Evolutionary conservation across 2,888 invertebrate species (phyloP).

Genomic region (Parnassius apollo): DNA sequence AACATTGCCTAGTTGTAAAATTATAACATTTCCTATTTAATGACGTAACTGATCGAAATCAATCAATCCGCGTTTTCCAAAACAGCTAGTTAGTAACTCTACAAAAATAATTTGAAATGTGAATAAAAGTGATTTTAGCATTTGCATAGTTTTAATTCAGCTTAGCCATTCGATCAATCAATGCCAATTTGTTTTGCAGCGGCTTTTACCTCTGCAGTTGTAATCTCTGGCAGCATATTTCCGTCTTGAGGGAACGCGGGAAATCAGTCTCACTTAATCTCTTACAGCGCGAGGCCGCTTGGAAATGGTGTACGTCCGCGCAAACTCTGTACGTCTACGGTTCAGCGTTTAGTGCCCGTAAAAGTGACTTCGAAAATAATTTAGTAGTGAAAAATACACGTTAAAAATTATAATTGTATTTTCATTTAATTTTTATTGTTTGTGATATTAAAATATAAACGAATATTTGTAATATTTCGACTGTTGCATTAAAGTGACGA

Average conservation of each 20-base stretch:
- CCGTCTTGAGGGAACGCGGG: conserved; percentile 15
- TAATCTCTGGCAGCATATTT: conserved; percentile 19
- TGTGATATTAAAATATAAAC: too few species aligned
- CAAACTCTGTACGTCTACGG: not conserved
- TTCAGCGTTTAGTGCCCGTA: not conserved
- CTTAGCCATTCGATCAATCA: conserved; percentile 17
- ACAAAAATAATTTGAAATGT: conserved; percentile 6
- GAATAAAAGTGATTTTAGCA: not conserved
- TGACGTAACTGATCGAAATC: conserved; percentile 3
- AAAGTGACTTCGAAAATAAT: conserved; percentile 3
- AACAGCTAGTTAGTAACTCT: not conserved
- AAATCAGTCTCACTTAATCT: conserved; percentile 20
- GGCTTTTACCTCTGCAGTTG: conserved; percentile 5
- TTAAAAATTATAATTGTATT: not conserved
- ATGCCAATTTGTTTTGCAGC: conserved; percentile 15
- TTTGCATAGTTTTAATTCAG: conserved; percentile 14
- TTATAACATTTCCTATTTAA: not conserved
- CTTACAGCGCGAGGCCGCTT: conserved; percentile 4
- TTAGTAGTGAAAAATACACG: conserved; percentile 2
- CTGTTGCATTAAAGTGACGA: too few species aligned
- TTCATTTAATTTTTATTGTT: not conserved
- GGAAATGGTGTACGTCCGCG: not conserved
- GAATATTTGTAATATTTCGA: too few species aligned
- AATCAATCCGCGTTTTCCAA: conserved; percentile 4
- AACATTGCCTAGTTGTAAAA: not conserved